These are phyloP conservation scores for Reticulitermes speratus DNA, from an alignment of 1,140 invertebrate species.

Conservation along the genomic window DNA sequence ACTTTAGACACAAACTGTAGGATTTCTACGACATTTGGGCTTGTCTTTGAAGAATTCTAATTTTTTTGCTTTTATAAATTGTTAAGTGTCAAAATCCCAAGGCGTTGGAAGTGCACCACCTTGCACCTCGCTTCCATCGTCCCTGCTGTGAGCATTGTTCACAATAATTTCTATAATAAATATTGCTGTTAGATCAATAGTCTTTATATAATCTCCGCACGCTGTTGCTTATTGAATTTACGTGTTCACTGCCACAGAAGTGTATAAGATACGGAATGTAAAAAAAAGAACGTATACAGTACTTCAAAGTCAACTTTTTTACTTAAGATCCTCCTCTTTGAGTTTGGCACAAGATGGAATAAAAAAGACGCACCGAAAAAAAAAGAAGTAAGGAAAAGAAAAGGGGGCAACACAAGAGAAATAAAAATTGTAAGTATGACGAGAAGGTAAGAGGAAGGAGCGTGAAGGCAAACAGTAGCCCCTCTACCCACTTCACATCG, in stretches of 20 bases:
- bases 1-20: too few relatives aligned
- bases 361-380: background rate
- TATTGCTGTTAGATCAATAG: too few relatives aligned
- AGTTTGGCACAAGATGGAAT: background rate
- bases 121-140: too few relatives aligned
- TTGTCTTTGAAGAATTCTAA: too few relatives aligned
- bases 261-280: background rate
- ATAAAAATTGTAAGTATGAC: background rate
- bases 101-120: too few relatives aligned
- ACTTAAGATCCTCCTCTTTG: constrained; percentile 18
- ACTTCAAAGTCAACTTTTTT: constrained; percentile 10
- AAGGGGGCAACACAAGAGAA: background rate
- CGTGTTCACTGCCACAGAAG: background rate
- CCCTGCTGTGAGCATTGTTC: too few relatives aligned
- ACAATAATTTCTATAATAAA: too few relatives aligned
- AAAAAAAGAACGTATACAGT: background rate
- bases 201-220: background rate
- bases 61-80: too few relatives aligned
- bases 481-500: background rate
- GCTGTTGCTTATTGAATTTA: background rate
- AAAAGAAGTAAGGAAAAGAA: background rate
- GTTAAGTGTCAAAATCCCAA: too few relatives aligned
- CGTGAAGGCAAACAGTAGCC: background rate
- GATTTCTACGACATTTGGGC: too few relatives aligned
- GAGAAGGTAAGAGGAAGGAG: background rate